phyloP scores from a whole-genome alignment of 2,797 vertebrate genomes.

The Gouania willdenowi region DNA sequence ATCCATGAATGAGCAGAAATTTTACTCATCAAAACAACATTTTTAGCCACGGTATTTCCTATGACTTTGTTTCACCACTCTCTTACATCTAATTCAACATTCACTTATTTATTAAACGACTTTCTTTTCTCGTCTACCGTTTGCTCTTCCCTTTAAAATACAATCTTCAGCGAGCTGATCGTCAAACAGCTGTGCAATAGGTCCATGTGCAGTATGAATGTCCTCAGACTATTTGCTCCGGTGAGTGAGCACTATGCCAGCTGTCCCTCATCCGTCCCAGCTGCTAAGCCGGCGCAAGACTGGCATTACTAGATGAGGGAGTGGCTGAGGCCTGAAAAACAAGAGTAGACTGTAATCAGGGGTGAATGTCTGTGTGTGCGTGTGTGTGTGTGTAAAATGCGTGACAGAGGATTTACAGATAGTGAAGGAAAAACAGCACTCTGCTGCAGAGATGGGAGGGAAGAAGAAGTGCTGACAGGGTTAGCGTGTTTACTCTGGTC shows the following conservation, averaged over 20 bases:
- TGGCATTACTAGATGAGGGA: slow-evolving; percentile 37
- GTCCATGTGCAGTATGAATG: slow-evolving; percentile 8
- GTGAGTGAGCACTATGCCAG: slow-evolving; percentile 52
- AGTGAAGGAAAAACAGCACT: not conserved
- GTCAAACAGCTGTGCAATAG: slow-evolving; percentile 36
- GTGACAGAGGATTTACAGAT: not conserved
- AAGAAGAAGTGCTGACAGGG: not conserved
- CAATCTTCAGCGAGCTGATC: slow-evolving; percentile 22
- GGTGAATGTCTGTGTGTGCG: not conserved
- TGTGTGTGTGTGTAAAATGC: not conserved
- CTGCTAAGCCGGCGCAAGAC: slow-evolving; percentile 45
- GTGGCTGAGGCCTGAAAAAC: slow-evolving; percentile 18
- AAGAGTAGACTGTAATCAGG: slow-evolving; percentile 1
- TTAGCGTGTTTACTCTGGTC: not conserved
- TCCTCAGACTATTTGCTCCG: slow-evolving; percentile 33
- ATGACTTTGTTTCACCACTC: no score
- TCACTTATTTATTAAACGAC: not conserved
- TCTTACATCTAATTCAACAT: not conserved
- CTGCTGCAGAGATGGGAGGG: not conserved
- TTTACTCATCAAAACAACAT: no score
- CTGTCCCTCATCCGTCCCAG: slow-evolving; percentile 46
- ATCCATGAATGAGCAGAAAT: no score
- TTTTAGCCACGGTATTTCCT: no score
- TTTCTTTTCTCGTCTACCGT: not conserved
- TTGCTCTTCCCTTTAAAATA: slow-evolving; percentile 3